phyloP scores from a whole-genome alignment of 2,888 invertebrate species.

The Noctua fimbriata region DNA sequence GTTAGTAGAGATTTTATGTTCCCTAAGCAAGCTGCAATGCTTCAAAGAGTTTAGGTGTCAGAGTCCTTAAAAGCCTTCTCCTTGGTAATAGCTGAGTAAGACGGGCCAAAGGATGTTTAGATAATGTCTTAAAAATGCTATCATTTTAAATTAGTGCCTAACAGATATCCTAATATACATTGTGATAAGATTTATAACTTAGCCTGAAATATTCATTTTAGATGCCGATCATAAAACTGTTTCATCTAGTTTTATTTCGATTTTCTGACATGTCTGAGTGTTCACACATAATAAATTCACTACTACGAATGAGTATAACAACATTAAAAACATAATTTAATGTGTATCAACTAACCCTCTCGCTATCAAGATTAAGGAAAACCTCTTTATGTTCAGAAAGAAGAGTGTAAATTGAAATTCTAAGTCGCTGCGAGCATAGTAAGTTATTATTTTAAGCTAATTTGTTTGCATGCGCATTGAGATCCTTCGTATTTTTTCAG shows the following conservation, averaged over 20 bases:
- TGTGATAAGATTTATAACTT: conserved; percentile 9
- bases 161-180: background rate
- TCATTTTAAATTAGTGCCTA: background rate
- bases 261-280: background rate
- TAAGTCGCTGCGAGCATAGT: no score
- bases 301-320: background rate
- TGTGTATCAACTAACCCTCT: background rate
- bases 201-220: conserved; percentile 7
- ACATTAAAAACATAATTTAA: background rate
- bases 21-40: background rate
- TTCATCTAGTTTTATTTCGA: conserved; percentile 17
- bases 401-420: background rate
- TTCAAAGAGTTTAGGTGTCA: background rate
- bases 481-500: background rate
- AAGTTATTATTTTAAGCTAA: background rate
- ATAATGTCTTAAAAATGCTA: background rate
- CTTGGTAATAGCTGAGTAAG: background rate
- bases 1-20: background rate
- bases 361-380: background rate
- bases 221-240: background rate
- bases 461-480: background rate
- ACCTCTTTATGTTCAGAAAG: background rate
- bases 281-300: background rate
- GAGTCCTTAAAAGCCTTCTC: background rate
- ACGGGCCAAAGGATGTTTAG: background rate